Base-by-base conservation (phyloP, 1,140 invertebrate species). In the Thalassaphorura encarpata region DNA sequence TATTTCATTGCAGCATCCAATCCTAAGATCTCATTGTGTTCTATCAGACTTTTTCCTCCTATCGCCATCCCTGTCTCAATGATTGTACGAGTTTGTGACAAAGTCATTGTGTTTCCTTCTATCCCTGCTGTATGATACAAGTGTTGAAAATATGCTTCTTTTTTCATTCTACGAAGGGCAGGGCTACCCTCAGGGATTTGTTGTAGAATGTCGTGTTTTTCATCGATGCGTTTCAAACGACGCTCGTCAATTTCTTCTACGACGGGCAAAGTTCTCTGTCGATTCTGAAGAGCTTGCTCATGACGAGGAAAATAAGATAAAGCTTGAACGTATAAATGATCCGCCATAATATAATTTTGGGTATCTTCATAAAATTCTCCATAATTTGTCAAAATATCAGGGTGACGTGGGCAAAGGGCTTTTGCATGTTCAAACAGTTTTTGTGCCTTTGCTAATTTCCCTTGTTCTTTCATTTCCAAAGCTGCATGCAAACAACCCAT, bases 101-200 rank as follows among this genome's bases (percentile, higher is more conserved):
- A 74, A 27, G 89, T 87, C 83, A 98, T 88, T 1, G 93, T 97
- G 67, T 97, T 98, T 2, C 95, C 95, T 76, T 97, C 94, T 60
- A 98, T 95, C 29, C 88, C 94, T 52, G 94, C 91, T 2, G 92
- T 96, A 67, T 98, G 94, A 73, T 97, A 96, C 54, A 98, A 92
- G 70, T 97, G 90, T 67, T 90, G 83, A 69, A 91, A 95, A 71
- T 95, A 97, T 16, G 88, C 87, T 71, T 96, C 90, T 68, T 89
- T 88, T 68, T 95, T 97, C 1, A 89, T 83, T 62, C 89, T 78
- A n/a, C 86, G 77, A 51, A 96, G 74, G 13, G 87, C 84, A 2
- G 81, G 75, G 71, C 84, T 83, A 33, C 80, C 78, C 59, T 88
- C 83, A 42, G 92, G 87, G 61, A 93, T 85, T 18, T 80, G 79